A percentile compares a stretch with the other conserved stretches of the same genome.
These are phyloP conservation scores for Macrochelys suwanniensis DNA, from an alignment of 2,797 vertebrate genomes.

Conservation along the genomic window DNA sequence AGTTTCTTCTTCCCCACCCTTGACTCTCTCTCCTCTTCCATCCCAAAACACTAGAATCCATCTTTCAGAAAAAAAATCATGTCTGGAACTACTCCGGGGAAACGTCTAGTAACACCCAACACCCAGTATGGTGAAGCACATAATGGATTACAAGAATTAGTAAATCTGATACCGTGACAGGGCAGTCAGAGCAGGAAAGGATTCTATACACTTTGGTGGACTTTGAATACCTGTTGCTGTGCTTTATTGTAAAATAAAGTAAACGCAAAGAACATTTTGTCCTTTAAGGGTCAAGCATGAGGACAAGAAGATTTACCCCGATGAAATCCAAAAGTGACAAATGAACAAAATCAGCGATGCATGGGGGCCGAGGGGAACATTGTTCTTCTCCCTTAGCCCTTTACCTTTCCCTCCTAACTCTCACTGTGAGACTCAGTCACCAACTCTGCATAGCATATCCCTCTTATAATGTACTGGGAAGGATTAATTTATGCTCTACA, in stretches of 20 bases:
- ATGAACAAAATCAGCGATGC: neutral
- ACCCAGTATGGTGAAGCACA: neutral
- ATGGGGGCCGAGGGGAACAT: neutral
- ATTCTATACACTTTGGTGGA: neutral
- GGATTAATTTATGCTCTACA: neutral
- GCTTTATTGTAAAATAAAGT: neutral
- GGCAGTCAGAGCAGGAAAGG: neutral
- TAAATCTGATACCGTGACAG: neutral
- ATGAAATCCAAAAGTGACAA: constrained; percentile 10
- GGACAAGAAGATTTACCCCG: neutral
- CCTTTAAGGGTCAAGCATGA: neutral
- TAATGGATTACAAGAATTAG: neutral
- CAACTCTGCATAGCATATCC: neutral
- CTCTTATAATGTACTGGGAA: neutral
- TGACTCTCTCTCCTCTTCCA: neutral
- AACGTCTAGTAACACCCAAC: neutral
- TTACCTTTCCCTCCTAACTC: neutral
- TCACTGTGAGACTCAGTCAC: neutral
- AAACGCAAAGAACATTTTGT: neutral
- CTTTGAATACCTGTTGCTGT: neutral
- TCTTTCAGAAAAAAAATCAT: neutral
- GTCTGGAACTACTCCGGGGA: neutral
- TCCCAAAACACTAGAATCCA: neutral
- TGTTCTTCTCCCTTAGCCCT: neutral
- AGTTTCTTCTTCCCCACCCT: neutral